Evolutionary conservation across 2,797 vertebrate species (phyloP).

Genomic region (Trachops cirrhosus): DNA sequence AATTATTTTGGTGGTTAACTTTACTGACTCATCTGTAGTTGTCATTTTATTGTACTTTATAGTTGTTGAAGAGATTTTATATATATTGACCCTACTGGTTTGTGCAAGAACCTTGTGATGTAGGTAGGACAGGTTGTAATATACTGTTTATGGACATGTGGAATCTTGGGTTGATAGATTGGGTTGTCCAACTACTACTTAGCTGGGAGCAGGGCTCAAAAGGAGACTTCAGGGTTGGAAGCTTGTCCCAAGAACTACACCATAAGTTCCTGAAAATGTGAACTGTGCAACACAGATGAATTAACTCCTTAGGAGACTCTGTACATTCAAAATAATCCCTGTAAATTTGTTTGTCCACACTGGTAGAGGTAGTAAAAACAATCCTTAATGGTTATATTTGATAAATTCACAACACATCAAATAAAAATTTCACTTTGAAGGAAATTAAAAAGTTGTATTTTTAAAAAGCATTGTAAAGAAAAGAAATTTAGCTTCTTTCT

Average conservation of each 20-base stretch:
- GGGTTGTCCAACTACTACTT: neutral
- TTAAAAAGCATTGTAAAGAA: conserved; percentile 12
- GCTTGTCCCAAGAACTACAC: neutral
- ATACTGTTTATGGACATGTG: neutral
- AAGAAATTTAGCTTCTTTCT: neutral
- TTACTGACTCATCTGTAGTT: neutral
- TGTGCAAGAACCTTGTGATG: neutral
- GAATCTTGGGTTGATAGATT: neutral
- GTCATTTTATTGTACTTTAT: conserved; percentile 29
- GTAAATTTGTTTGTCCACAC: neutral
- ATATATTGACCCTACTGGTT: neutral
- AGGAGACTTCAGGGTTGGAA: conserved; percentile 20
- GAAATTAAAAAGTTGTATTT: conserved; percentile 34
- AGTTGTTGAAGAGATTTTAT: neutral
- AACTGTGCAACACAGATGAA: neutral
- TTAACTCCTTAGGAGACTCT: neutral
- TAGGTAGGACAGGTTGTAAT: neutral
- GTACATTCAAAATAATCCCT: conserved; percentile 27
- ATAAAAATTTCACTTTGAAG: conserved; percentile 5
- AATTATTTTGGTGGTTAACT: conserved; percentile 39
- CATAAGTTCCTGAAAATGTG: neutral
- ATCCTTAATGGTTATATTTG: neutral
- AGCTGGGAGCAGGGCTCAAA: neutral
- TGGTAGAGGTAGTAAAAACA: conserved; percentile 14
- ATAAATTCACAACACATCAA: neutral